Evolutionary conservation across 2,113 vertebrate genomes (phyloP), one percentile per base, ranked within the genome.

Genomic region (Orientallactaga bullata): DNA sequence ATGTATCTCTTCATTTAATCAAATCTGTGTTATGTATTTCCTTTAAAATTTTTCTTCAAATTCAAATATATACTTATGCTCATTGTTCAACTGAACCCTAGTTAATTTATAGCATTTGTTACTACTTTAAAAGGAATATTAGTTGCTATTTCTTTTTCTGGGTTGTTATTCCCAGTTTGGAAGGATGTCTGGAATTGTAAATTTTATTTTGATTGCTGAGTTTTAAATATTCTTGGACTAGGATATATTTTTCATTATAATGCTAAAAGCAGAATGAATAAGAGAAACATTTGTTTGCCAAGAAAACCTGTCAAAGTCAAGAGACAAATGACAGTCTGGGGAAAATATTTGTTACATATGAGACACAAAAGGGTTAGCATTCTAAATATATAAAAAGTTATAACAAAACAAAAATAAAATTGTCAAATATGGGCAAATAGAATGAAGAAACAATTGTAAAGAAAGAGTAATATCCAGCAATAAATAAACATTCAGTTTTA

Each of bases 371-470:
- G 26, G 39, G 69, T 6, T 93, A 76, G 66, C 58, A 11, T 66
- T 93, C 87, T 87, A 92, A 92, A 84, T 90, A 95, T 35, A 89
- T 68, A 76, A 86, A 88, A 95, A 81, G 69, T 94, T 90, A 92
- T 76, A 60, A 39, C 30, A 83, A 93, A 95, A 88, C 85, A 92
- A 95, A 95, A 94, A 72, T 60, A 78, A 95, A 93, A 80, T 35
- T 80, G 55, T 89, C 84, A 95, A 91, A 93, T 82, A 77, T 37
- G 9, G 47, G 47, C 30, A 82, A 93, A 94, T 69, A 88, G n/a
- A 28, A 82, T 28, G 61, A 88, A 82, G 47, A 74, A 89, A 92
- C 30, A 65, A 30, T 72, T n/a, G 15, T 74, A 88, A 85, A 58
- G 78, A 82, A 92, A 74, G 18, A 74, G 63, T 93, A 84, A 78